Evolutionary conservation across 2,888 invertebrate genomes (phyloP), one percentile per base, ranked within the genome.

Genomic region (Schizaphis graminum): DNA sequence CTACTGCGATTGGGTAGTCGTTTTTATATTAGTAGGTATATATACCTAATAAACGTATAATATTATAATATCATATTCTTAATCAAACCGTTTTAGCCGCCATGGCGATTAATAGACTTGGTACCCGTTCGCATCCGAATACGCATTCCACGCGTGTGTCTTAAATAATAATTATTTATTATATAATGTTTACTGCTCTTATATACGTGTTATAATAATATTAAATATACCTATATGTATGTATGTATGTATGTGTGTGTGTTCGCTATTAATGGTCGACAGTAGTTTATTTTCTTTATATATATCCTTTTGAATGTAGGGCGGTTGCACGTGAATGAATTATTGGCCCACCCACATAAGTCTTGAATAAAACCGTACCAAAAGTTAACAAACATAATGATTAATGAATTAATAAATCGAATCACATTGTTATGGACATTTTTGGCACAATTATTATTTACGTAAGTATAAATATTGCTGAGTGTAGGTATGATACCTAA

Each of bases 91-190:
- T 28, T 89, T 89, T 47, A 26, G 16, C 57, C 57, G 61, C 49
- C 87, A 24, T 26, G 44, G 41, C 89, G 61, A 89, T 89, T 89
- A 89, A 89, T 89, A 61, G 26, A 89, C 56, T 56, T 13, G 89
- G 89, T 89, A 77, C 89, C 56, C 56, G 89, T 41, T 56, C 26
- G 56, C 56, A 89, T 56, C 89, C 35, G 56, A 26, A 41, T 61
- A n/a, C 44, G 21, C 57, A 44, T 61, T 89, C 61, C 89, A n/a
- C 41, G 41, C 56, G 35, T 35, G 56, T 56, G 88, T 88, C 53
- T 56, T 21, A 77, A 87, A 49, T 87, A 49, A 87, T 87, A 49
- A 87, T 87, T 49, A 87, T 87, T 49, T 89, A 89, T 89, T 57
- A 89, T 41, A 13, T 47, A 86, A 86, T 28, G 86, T 47, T 47